Base-by-base conservation (phyloP, 1,140 invertebrate genomes). In the Ladona fulva region DNA sequence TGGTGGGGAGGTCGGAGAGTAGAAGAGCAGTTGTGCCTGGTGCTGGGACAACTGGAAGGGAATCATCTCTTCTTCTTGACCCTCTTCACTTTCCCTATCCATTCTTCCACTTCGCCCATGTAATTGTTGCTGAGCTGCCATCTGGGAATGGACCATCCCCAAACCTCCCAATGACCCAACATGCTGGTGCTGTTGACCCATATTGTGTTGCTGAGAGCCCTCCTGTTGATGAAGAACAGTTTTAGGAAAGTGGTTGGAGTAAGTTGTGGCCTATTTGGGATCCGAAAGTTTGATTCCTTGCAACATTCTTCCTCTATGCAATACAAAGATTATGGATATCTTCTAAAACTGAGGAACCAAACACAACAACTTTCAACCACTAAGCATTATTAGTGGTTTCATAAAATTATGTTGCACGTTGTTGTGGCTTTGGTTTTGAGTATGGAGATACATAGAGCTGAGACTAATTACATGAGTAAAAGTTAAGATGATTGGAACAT, bases 31-130 rank as follows among this genome's bases (percentile, higher is more conserved):
- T 79, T 84, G 84, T 42, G 83, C 83, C 74, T 83, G 84, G 76
- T 84, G 84, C 76, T 84, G 83, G 11, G 83, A 82, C 78, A 84
- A 80, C 78, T 84, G 82, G 78, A 84, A 82, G 25, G 83, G 82
- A 25, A 82, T 79, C 14, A 80, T 75, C 74, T 80, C 80, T 25
- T 80, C 80, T 24, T 78, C 66, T 52, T 75, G 44, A 42, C 42
- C 59, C 29, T 37, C 29, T 8, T 37, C 29, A n/a, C 19, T 25
- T 1, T 19, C 52, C 5, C n/a, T 16, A 16, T 22, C 52, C 52
- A 19, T 16, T 22, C 52, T 3, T 5, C 14, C 52, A 66, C 12
- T 19, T 12, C 52, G 52, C 14, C 52, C n/a, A 6, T 19, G 12
- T 77, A 52, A 73, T 22, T 44, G 42, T 66, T 19, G 77, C 1